Conservation (phyloP, 1,140 invertebrate species). For the Belonocnema kinseyi region DNA sequence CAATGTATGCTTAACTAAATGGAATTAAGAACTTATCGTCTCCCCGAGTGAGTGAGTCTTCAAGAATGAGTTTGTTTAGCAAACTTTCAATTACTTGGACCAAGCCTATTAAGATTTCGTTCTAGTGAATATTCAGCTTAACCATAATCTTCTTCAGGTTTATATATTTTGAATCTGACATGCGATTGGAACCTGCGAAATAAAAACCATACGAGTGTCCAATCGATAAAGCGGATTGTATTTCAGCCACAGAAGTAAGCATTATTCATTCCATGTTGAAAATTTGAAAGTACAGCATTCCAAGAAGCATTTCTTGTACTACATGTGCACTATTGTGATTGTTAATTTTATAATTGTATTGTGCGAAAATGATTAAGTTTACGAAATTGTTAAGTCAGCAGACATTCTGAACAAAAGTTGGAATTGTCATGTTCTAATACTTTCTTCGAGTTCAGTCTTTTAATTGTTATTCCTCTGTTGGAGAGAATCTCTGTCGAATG, state of each 20-base stretch:
- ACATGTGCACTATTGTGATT: conserved; percentile 11
- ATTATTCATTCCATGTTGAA: conserved; percentile 19
- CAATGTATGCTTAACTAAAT: conserved; percentile 32
- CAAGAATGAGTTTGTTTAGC: conserved; percentile 69
- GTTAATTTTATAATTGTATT: conserved; percentile 15
- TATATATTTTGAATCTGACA: background rate
- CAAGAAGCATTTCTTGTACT: conserved; percentile 23
- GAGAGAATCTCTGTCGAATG: conserved; percentile 4
- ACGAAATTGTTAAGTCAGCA: too few relatives aligned
- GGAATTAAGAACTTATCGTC: conserved; percentile 38
- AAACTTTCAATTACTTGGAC: conserved; percentile 71
- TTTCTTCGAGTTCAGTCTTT: background rate
- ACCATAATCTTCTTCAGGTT: background rate
- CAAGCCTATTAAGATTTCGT: background rate
- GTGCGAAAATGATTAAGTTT: background rate
- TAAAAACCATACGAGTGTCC: background rate
- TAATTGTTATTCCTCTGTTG: conserved; percentile 13
- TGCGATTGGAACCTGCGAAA: background rate
- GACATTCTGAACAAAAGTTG: too few relatives aligned
- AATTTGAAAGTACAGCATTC: conserved; percentile 22
- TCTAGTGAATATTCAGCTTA: conserved; percentile 9
- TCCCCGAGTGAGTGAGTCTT: conserved; percentile 46
- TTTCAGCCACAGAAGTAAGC: background rate
- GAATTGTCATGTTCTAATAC: background rate
- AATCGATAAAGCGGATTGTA: background rate